A percentile compares a stretch with the other conserved stretches of the same genome.
Conservation (phyloP, 2,113 vertebrate genomes). For the Callionymus lyra region DNA sequence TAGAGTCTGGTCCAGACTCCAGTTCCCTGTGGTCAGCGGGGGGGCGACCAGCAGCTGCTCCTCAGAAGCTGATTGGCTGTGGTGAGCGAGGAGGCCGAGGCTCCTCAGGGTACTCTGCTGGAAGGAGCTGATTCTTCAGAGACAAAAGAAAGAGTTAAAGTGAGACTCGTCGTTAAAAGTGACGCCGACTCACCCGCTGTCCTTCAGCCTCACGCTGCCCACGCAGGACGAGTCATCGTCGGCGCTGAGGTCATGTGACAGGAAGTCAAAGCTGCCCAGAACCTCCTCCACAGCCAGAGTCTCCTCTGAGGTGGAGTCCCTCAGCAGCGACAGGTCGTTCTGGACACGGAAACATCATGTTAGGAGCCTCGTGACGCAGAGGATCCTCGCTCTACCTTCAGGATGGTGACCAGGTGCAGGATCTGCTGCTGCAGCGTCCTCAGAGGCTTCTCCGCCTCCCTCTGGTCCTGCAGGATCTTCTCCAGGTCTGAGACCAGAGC, state of each 20-base stretch:
- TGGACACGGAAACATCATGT: slow-evolving; percentile 31
- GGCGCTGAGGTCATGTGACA: slow-evolving; percentile 72
- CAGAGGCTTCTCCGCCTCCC: slow-evolving; percentile 45
- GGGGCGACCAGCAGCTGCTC: slow-evolving; percentile 28
- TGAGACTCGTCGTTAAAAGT: too few relatives aligned
- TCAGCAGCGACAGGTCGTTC: slow-evolving; percentile 52
- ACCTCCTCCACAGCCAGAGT: slow-evolving; percentile 83
- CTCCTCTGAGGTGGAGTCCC: slow-evolving; percentile 66
- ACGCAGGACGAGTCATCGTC: slow-evolving; percentile 76
- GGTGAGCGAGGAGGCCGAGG: slow-evolving; percentile 39
- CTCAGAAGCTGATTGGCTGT: slow-evolving; percentile 34
- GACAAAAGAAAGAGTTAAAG: background rate
- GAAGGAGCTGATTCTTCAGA: slow-evolving; percentile 49
- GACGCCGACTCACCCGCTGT: slow-evolving; percentile 63
- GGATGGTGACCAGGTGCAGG: slow-evolving; percentile 65
- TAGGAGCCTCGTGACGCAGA: too few relatives aligned
- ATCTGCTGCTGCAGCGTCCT: slow-evolving; percentile 68
- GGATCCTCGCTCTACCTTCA: slow-evolving; percentile 77
- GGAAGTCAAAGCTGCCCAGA: slow-evolving; percentile 87
- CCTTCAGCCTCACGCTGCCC: slow-evolving; percentile 69
- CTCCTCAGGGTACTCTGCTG: slow-evolving; percentile 55
- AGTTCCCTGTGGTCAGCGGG: slow-evolving; percentile 72
- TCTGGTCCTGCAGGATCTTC: slow-evolving; percentile 34
- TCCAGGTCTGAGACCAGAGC: slow-evolving; percentile 67
- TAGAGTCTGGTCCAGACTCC: slow-evolving; percentile 73